Evolutionary conservation across 2,888 invertebrate genomes (phyloP).

Genomic region (Yponomeuta cagnagella): DNA sequence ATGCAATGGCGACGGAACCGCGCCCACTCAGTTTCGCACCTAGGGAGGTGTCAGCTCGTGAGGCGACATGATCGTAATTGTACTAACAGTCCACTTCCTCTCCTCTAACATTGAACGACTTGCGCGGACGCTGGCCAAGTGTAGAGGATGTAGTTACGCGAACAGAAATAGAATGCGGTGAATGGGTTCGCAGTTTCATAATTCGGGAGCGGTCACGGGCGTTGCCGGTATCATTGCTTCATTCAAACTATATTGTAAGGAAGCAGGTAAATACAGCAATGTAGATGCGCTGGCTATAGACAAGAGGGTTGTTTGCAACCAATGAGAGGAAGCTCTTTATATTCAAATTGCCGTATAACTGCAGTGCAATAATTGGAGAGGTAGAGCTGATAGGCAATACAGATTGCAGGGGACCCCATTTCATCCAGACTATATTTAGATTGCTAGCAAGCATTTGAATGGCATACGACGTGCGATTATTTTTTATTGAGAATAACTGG

Average conservation of each 20-base stretch:
- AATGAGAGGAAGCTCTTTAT: conserved; percentile 42
- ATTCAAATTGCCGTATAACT: conserved; percentile 50
- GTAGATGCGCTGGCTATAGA: background rate
- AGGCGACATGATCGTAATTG: conserved; percentile 57
- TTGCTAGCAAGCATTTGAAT: conserved; percentile 30
- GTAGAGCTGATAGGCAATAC: conserved; percentile 39
- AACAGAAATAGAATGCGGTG: conserved; percentile 51
- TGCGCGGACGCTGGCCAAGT: conserved; percentile 58
- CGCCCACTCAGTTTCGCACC: conserved; percentile 3
- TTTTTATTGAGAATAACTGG: conserved; percentile 27
- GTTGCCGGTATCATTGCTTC: background rate
- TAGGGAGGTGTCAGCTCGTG: background rate
- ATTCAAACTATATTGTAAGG: background rate
- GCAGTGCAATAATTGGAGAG: conserved; percentile 55
- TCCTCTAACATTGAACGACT: conserved; percentile 63
- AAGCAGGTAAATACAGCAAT: background rate
- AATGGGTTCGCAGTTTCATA: conserved; percentile 28
- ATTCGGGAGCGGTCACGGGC: conserved; percentile 8
- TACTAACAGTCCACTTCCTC: conserved; percentile 59
- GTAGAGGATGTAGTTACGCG: conserved; percentile 60
- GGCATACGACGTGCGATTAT: conserved; percentile 40
- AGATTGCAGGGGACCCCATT: conserved; percentile 40
- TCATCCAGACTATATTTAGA: conserved; percentile 43
- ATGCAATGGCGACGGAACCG: background rate
- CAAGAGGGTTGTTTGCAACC: background rate